Conservation (phyloP, 1,140 invertebrate genomes). For the Camponotus pennsylvanicus region DNA sequence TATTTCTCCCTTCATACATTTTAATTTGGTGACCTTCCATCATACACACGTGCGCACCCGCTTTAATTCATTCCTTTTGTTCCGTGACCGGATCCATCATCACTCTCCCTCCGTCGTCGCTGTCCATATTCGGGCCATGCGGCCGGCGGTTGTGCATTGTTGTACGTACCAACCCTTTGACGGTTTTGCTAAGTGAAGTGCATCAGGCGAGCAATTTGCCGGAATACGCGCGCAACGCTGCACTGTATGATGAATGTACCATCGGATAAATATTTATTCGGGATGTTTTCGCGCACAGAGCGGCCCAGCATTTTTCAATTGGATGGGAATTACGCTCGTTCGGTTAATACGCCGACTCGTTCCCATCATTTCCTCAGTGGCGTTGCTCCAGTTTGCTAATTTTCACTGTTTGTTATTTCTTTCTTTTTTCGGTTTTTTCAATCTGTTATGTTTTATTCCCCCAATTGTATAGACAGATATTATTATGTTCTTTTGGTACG, state of each 20-base stretch:
- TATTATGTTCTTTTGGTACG: not conserved
- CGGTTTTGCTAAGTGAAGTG: constrained; percentile 68
- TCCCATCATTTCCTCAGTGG: not conserved
- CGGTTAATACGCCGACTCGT: not conserved
- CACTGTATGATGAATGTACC: constrained; percentile 25
- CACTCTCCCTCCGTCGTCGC: not conserved
- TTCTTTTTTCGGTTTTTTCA: not conserved
- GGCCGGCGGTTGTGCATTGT: constrained; percentile 60
- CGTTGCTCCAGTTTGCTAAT: not conserved
- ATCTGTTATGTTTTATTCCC: not conserved
- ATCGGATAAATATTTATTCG: constrained; percentile 48
- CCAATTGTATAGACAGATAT: not conserved
- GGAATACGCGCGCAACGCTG: constrained; percentile 33
- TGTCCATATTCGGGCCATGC: constrained; percentile 45
- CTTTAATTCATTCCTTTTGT: constrained; percentile 75
- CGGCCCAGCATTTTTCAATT: not conserved
- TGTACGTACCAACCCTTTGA: constrained; percentile 59
- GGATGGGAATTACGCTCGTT: not conserved
- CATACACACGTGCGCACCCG: constrained; percentile 27
- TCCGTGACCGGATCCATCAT: constrained; percentile 72
- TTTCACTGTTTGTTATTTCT: not conserved
- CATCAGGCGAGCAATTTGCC: constrained; percentile 66
- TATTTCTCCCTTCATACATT: constrained; percentile 67
- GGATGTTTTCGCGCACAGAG: not conserved
- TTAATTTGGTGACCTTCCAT: constrained; percentile 70